Percentiles rank a stretch among this genome's conserved stretches.
Evolutionary conservation across 2,113 vertebrate genomes (phyloP).

Genomic region (Microtus ochrogaster): DNA sequence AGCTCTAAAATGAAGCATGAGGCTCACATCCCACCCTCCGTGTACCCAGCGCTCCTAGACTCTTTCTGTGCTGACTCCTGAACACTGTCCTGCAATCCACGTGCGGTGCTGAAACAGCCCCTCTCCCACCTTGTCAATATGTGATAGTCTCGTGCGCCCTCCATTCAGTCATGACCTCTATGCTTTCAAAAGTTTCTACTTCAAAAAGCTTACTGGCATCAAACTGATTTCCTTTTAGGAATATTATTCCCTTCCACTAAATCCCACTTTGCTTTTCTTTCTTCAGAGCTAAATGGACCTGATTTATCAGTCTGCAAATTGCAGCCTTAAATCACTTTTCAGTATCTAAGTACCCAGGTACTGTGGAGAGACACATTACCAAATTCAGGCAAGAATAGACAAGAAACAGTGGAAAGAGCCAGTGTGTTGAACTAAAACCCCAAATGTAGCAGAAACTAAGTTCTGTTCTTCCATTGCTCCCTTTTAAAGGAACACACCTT

Average conservation of each 20-base stretch:
- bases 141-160: constrained; percentile 73
- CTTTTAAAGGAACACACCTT: background rate
- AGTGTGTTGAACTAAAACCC: constrained; percentile 59
- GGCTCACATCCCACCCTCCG: constrained; percentile 80
- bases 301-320: constrained; percentile 80
- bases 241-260: constrained; percentile 82
- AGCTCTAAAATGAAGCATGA: constrained; percentile 75
- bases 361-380: constrained; percentile 46
- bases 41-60: constrained; percentile 79
- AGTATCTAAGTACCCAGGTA: constrained; percentile 64
- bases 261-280: constrained; percentile 79
- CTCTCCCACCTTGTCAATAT: constrained; percentile 79
- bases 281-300: constrained; percentile 78
- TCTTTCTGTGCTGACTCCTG: constrained; percentile 85
- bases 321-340: constrained; percentile 71
- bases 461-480: background rate
- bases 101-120: constrained; percentile 65
- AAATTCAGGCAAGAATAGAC: constrained; percentile 47
- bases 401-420: constrained; percentile 48
- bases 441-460: constrained; percentile 41
- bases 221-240: constrained; percentile 85
- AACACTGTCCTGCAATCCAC: constrained; percentile 78
- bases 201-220: constrained; percentile 85
- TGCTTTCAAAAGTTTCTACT: constrained; percentile 84
- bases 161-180: constrained; percentile 78